Evolutionary conservation across 2,888 invertebrate genomes (phyloP), one percentile per base, ranked within the genome.

Genomic region (Deilephila porcellus): DNA sequence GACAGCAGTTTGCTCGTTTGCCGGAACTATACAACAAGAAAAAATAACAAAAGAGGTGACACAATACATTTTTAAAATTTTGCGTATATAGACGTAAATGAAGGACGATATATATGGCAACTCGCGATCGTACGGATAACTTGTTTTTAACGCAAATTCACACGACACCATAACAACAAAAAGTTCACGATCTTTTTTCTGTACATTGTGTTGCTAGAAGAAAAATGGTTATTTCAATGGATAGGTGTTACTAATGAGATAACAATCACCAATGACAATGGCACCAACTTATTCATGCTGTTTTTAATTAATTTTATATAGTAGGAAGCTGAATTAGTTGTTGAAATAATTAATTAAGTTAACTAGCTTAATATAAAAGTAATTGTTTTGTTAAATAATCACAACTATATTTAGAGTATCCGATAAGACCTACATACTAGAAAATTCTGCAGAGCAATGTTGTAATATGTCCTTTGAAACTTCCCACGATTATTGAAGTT

Each of bases 391-490:
- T 67, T 67, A 52, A 67, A 67, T 52, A 52, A 52, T 29, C 45
- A 52, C 52, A 20, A 67, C 52, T 67, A 67, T 67, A 67, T 52
- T 37, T 37, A 37, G 64, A 67, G 14, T 25, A 25, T 67, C 45
- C 25, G 45, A 45, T 45, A 25, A 25, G 25, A 45, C 25, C 20
- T 45, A 64, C n/a, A 67, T 67, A 45, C 20, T 45, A 45, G 20
- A 67, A 45, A 45, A 45, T 25, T 45, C 20, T 45, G 45, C 45
- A 11, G n/a, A 45, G 7, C 17, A 17, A 17, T 53, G 53, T 53
- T 19, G 19, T 32, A 6, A 19, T 19, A 34, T 63, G 19, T 34
- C 32, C 19, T 63, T 63, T 32, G 17, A 4, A 32, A 32, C 3
- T 62, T 29, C 1, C 4, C 19, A 0, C 17, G 53, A 53, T 17